Conservation (phyloP, 2,113 vertebrate species). For the Leptocoma aspasia region DNA sequence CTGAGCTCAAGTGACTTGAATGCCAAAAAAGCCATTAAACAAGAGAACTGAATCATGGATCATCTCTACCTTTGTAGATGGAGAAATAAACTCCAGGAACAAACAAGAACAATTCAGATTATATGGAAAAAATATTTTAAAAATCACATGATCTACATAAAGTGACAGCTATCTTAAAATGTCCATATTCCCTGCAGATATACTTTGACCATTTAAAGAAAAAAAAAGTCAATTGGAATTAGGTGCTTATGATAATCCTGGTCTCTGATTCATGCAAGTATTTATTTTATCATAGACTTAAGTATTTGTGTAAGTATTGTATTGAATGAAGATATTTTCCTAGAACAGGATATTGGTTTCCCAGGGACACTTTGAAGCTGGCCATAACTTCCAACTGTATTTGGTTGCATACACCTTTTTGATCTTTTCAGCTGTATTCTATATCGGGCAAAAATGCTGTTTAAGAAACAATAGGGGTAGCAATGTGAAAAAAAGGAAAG, state of each 20-base stretch:
- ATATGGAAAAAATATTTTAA: not conserved
- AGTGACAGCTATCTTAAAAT: not conserved
- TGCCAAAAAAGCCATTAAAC: not conserved
- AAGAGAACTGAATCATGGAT: not conserved
- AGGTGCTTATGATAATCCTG: not conserved
- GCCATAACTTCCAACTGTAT: not conserved
- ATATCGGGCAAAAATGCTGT: not conserved
- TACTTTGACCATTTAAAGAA: not conserved
- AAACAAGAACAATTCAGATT: not conserved
- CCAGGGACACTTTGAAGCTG: not conserved
- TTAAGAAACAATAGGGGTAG: not conserved
- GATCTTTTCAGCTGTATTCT: not conserved
- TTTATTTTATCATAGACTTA: not conserved
- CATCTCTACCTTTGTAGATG: not conserved
- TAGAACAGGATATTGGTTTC: not conserved
- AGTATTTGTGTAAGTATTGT: not conserved
- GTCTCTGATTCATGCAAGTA: not conserved
- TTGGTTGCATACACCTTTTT: not conserved
- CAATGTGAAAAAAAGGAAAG: rapidly evolving
- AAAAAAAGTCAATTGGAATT: not conserved
- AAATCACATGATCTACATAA: not conserved
- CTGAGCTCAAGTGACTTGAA: not conserved
- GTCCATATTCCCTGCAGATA: not conserved
- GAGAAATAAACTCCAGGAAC: not conserved
- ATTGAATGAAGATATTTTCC: not conserved